These are phyloP conservation scores for Eristalis intricaria DNA, from an alignment of 2,888 invertebrate genomes.

Conservation along the genomic window DNA sequence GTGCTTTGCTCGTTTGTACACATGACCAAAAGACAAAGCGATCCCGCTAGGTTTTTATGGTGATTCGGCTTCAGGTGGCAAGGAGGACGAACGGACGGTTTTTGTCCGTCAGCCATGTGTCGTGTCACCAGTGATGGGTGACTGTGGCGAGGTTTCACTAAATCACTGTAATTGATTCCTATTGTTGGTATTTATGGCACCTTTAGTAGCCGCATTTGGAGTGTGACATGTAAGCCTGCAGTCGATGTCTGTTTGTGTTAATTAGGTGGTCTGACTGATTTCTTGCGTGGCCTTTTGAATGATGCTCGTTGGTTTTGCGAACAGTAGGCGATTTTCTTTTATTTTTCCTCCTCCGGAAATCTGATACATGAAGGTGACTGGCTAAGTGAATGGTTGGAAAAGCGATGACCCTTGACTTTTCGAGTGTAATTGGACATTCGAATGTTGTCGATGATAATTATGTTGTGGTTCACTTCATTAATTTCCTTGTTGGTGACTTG, in stretches of 20 bases:
- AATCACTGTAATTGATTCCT: conserved; percentile 72
- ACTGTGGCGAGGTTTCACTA: conserved; percentile 65
- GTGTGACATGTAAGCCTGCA: conserved; percentile 68
- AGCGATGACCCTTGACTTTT: not conserved
- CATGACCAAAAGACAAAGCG: conserved; percentile 56
- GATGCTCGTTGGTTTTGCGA: not conserved
- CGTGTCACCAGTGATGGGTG: conserved; percentile 67
- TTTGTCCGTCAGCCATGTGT: conserved; percentile 47
- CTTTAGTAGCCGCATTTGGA: conserved; percentile 63
- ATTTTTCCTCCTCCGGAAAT: not conserved
- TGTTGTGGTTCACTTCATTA: not conserved
- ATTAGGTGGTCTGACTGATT: conserved; percentile 54
- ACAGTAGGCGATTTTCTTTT: not conserved
- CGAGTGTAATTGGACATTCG: not conserved
- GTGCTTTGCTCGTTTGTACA: not conserved
- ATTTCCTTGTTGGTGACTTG: not conserved
- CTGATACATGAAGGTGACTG: not conserved
- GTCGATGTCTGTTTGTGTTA: conserved; percentile 72
- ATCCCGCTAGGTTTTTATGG: conserved; percentile 69
- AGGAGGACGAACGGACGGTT: conserved; percentile 16
- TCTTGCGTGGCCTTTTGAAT: not conserved
- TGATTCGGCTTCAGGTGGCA: conserved; percentile 40
- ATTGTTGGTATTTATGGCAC: conserved; percentile 71
- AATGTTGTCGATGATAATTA: not conserved
- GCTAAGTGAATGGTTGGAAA: not conserved